Evolutionary conservation across 2,797 vertebrate species (phyloP).

Genomic region (Epinephelus coioides): DNA sequence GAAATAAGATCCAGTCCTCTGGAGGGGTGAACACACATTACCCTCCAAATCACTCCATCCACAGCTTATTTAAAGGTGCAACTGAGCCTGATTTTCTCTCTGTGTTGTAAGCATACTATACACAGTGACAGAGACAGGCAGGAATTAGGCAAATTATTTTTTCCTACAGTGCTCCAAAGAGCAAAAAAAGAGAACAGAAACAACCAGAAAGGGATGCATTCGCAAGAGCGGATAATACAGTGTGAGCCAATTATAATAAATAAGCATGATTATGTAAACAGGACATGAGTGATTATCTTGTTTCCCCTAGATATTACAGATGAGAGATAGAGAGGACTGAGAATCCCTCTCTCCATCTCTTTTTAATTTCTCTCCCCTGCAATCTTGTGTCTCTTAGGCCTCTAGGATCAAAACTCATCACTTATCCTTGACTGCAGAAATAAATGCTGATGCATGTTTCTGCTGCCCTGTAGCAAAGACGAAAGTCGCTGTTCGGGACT

Average conservation of each 20-base stretch:
- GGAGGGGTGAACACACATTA: slow-evolving; percentile 20
- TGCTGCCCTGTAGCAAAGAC: not conserved
- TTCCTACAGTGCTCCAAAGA: not conserved
- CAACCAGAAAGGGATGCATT: not conserved
- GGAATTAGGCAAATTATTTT: not conserved
- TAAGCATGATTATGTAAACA: slow-evolving; percentile 74
- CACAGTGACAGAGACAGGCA: not conserved
- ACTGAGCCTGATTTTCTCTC: not conserved
- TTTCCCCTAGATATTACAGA: slow-evolving; percentile 37
- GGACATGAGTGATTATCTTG: slow-evolving; percentile 66
- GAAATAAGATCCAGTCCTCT: not conserved
- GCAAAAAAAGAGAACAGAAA: slow-evolving; percentile 21
- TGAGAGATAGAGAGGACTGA: not conserved
- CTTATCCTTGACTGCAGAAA: not conserved
- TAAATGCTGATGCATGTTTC: not conserved
- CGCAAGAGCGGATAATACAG: slow-evolving; percentile 16
- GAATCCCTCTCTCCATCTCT: not conserved
- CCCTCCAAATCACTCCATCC: not conserved
- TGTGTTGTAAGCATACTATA: slow-evolving; percentile 1
- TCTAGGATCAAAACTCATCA: not conserved
- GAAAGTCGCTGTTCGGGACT: not conserved
- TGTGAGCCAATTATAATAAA: slow-evolving; percentile 60
- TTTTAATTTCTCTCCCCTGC: not conserved
- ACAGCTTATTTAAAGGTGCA: slow-evolving; percentile 11
- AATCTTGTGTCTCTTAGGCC: not conserved